These are phyloP conservation scores for Bothrops jararaca DNA, from an alignment of 2,113 vertebrate genomes.

Conservation along the genomic window DNA sequence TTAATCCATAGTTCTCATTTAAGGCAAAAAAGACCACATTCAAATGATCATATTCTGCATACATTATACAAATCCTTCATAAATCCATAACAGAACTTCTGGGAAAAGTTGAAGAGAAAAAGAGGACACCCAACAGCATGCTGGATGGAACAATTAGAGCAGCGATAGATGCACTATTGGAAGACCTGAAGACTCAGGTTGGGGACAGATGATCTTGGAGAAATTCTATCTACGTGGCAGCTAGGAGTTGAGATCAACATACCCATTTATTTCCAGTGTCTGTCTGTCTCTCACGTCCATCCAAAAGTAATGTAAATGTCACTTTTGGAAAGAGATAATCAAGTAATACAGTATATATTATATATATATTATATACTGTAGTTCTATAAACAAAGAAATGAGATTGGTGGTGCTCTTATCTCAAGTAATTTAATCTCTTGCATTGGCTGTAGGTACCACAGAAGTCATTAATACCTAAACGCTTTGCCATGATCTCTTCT, in stretches of 20 bases:
- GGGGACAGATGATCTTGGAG: neutral
- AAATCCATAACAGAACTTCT: neutral
- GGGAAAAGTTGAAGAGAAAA: neutral
- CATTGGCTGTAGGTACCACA: neutral
- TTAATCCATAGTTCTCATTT: neutral
- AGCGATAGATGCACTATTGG: neutral
- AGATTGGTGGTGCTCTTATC: neutral
- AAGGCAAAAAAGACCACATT: neutral
- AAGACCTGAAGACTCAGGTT: neutral
- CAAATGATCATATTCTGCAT: neutral
- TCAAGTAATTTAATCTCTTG: neutral
- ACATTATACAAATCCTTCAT: neutral
- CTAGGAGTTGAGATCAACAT: neutral
- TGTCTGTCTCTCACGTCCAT: neutral
- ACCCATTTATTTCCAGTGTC: neutral
- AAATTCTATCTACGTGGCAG: neutral
- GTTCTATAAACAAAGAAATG: neutral
- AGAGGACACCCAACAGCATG: neutral
- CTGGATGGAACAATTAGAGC: neutral
- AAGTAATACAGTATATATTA: neutral
- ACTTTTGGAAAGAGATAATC: neutral
- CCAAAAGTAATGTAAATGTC: neutral
- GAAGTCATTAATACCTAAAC: neutral
- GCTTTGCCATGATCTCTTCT: neutral
- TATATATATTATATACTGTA: neutral